Conservation (phyloP, 2,888 invertebrate species). For the Caenorhabditis auriculariae region DNA sequence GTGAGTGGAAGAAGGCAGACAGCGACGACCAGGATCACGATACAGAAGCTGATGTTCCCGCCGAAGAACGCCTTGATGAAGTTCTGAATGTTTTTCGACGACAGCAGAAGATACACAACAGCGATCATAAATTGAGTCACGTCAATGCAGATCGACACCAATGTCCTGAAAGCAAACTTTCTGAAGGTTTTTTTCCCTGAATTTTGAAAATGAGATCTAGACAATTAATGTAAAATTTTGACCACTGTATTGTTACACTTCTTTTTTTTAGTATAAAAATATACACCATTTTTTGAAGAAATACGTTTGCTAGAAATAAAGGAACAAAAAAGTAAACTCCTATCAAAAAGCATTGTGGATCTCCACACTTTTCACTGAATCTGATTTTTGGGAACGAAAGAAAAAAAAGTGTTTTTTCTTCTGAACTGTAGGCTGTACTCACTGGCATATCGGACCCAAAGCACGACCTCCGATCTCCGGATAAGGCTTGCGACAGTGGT, state of each 20-base stretch:
- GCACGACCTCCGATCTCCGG: constrained; percentile 59
- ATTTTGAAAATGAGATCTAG: neutral
- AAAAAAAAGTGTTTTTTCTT: neutral
- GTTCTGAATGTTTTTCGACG: constrained; percentile 60
- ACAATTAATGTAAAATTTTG: no score
- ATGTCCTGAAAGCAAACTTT: constrained; percentile 23
- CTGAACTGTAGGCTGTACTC: neutral
- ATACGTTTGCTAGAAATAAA: no score
- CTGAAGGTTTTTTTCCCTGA: neutral
- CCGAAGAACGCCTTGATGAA: constrained; percentile 49
- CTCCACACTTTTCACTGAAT: no score
- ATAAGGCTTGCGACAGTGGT: constrained; percentile 59
- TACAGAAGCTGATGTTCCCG: constrained; percentile 42
- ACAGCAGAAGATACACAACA: constrained; percentile 54
- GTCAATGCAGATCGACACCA: constrained; percentile 53
- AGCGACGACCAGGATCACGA: constrained; percentile 53
- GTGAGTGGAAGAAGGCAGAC: constrained; percentile 53
- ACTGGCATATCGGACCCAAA: constrained; percentile 43
- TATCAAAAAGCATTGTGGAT: no score
- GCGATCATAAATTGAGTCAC: constrained; percentile 58
- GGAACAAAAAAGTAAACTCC: no score
- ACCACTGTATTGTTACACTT: no score
- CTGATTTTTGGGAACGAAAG: no score
- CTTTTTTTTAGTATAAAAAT: neutral
- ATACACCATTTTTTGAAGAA: neutral